Percentiles rank a stretch among this genome's conserved stretches.
Conservation (phyloP, 1,140 invertebrate genomes). For the Bicyclus anynana region DNA sequence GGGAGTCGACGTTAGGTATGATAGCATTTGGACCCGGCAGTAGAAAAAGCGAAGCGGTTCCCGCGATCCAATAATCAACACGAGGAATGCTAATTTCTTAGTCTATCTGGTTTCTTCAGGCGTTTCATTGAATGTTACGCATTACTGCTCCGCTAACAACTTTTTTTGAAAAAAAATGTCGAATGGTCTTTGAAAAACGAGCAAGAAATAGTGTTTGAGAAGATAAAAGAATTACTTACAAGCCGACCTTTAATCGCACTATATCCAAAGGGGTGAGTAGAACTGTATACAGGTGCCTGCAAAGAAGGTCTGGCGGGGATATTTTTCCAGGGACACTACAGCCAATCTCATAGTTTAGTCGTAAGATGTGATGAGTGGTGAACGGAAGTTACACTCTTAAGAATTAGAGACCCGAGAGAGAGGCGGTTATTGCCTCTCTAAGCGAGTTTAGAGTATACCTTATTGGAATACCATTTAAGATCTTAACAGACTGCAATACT, state of each 20-base stretch:
- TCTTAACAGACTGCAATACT: constrained; percentile 19
- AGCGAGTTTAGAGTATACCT: constrained; percentile 19
- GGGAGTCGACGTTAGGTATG: neutral
- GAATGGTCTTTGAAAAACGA: constrained; percentile 7
- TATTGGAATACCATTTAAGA: constrained; percentile 15
- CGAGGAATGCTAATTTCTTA: constrained; percentile 13
- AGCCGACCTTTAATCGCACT: constrained; percentile 28
- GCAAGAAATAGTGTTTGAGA: constrained; percentile 9
- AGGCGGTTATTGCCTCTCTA: constrained; percentile 8
- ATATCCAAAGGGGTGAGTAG: constrained; percentile 30
- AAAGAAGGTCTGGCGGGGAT: constrained; percentile 5
- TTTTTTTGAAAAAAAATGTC: constrained; percentile 20
- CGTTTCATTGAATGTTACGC: constrained; percentile 19
- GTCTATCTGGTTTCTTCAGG: constrained; percentile 20
- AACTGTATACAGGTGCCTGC: constrained; percentile 43
- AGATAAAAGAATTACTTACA: neutral
- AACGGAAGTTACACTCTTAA: constrained; percentile 17
- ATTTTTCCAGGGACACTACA: neutral
- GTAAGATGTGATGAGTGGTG: constrained; percentile 9
- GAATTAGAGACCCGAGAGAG: constrained; percentile 19
- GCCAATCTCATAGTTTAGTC: constrained; percentile 16
- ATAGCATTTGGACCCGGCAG: neutral
- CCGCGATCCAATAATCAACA: constrained; percentile 11
- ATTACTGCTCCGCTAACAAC: constrained; percentile 12
- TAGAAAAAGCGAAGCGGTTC: constrained; percentile 6